Conservation (phyloP, 2,113 vertebrate genomes). For the Hippocampus mohnikei region DNA sequence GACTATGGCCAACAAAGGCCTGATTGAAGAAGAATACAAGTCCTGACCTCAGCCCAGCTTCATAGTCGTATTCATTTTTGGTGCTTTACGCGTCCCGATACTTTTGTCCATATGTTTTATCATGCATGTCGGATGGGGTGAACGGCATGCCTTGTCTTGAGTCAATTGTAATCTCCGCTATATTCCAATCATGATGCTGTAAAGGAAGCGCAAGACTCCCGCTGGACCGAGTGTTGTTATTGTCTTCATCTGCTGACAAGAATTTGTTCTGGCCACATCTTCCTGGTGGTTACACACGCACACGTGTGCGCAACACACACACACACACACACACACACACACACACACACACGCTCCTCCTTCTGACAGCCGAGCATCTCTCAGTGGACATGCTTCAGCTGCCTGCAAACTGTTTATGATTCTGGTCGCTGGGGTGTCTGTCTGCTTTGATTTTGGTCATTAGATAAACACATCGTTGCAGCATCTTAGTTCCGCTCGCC, state of each 20-base stretch:
- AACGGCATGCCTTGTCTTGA: not conserved
- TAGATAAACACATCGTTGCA: constrained; percentile 6
- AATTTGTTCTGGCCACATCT: constrained; percentile 10
- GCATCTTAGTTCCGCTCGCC: not conserved
- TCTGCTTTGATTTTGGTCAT: constrained; percentile 26
- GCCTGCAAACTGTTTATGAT: constrained; percentile 28
- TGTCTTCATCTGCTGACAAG: constrained; percentile 29
- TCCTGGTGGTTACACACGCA: constrained; percentile 24
- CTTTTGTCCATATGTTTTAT: not conserved
- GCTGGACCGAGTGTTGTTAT: constrained; percentile 24
- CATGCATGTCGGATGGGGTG: not conserved
- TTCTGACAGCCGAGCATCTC: constrained; percentile 16
- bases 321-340: not conserved
- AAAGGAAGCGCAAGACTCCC: constrained; percentile 22
- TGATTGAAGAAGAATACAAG: not conserved
- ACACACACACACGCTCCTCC: constrained; percentile 9
- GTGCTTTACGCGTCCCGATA: not conserved
- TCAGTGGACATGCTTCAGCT: constrained; percentile 17
- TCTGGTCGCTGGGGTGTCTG: constrained; percentile 13
- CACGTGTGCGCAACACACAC: not conserved
- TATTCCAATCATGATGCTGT: constrained; percentile 24
- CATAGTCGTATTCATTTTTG: not conserved
- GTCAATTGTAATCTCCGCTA: not conserved
- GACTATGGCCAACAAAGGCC: not conserved
- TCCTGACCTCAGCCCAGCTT: not conserved